A percentile compares a stretch with the other conserved stretches of the same genome.
Evolutionary conservation across 2,113 vertebrate genomes (phyloP).

Genomic region (Oplegnathus fasciatus): DNA sequence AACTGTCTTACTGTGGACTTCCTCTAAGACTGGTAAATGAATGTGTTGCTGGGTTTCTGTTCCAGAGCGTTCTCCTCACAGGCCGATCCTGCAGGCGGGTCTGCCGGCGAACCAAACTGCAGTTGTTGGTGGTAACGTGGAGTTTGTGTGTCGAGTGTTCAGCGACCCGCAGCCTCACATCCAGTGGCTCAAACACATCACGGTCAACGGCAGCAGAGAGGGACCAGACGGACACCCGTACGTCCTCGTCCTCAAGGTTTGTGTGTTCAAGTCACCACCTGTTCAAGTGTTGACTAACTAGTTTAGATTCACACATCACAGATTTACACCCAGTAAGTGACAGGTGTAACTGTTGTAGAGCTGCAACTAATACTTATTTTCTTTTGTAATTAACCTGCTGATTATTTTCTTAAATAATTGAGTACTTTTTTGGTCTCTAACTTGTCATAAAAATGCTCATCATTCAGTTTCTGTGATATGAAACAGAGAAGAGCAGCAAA

Average conservation of each 20-base stretch:
- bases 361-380: too few species aligned
- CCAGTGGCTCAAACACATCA: constrained; percentile 94
- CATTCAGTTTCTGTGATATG: too few species aligned
- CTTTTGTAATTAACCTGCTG: too few species aligned
- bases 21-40: too few species aligned
- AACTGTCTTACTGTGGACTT: too few species aligned
- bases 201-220: constrained; percentile 90
- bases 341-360: too few species aligned
- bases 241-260: constrained; percentile 92
- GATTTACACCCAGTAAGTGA: too few species aligned
- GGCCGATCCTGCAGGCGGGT: constrained; percentile 93
- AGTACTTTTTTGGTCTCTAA: too few species aligned
- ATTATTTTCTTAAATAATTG: too few species aligned
- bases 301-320: too few species aligned
- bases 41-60: not conserved
- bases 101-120: constrained; percentile 93
- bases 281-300: not conserved
- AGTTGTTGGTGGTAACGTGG: constrained; percentile 89
- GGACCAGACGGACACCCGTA: constrained; percentile 89
- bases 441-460: too few species aligned
- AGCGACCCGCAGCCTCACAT: constrained; percentile 95
- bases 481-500: too few species aligned
- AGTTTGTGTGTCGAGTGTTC: constrained; percentile 94
- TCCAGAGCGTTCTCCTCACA: constrained; percentile 89
- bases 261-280: not conserved